Evolutionary conservation across 2,888 invertebrate genomes (phyloP).

Genomic region (Margaritifera margaritifera): DNA sequence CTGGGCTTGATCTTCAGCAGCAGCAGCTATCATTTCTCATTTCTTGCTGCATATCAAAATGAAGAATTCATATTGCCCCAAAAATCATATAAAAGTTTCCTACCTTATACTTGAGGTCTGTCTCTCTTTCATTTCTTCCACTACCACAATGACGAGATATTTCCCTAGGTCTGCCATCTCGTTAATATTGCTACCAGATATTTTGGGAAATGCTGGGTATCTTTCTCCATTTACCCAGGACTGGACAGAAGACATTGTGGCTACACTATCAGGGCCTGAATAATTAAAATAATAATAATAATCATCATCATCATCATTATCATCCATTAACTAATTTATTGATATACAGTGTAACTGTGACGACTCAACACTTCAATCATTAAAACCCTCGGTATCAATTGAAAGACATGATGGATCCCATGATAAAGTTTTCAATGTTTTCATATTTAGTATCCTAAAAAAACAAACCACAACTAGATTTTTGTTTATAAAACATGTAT

Average conservation of each 20-base stretch:
- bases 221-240: conserved; percentile 92
- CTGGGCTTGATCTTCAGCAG: too few species aligned
- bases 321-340: not conserved
- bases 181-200: conserved; percentile 80
- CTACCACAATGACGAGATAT: conserved; percentile 87
- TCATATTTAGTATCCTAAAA: too few species aligned
- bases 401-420: too few species aligned
- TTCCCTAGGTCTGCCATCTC: conserved; percentile 88
- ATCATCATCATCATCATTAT: not conserved
- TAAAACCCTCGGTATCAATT: not conserved
- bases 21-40: too few species aligned
- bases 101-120: conserved; percentile 16
- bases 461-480: too few species aligned
- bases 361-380: too few species aligned
- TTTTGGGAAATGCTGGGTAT: conserved; percentile 86
- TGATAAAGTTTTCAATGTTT: too few species aligned
- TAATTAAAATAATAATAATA: not conserved
- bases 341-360: not conserved
- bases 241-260: conserved; percentile 76
- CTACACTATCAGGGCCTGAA: conserved; percentile 48
- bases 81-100: not conserved
- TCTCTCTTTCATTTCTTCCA: conserved; percentile 29
- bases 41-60: too few species aligned
- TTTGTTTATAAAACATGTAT: too few species aligned
- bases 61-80: too few species aligned